Conservation (phyloP, 2,888 invertebrate species). For the Trichacis sp. region DNA sequence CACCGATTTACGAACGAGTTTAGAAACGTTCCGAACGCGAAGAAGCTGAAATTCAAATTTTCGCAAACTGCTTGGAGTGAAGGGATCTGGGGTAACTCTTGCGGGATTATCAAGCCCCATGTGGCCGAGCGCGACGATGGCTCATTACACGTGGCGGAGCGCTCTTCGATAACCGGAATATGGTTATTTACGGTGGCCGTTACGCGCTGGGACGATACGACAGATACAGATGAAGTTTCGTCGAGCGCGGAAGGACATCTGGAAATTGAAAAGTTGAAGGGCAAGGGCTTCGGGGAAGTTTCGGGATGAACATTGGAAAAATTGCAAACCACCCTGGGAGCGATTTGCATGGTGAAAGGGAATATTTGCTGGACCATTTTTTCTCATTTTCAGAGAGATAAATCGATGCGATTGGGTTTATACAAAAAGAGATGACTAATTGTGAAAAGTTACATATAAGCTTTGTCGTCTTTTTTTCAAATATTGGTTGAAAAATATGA, state of each 20-base stretch:
- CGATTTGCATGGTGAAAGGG: no score
- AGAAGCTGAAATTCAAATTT: conserved; percentile 56
- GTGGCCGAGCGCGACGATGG: conserved; percentile 64
- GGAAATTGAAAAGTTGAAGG: no score
- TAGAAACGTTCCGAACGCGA: conserved; percentile 22
- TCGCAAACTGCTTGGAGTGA: conserved; percentile 57
- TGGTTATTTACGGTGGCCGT: conserved; percentile 63
- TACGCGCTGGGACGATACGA: conserved; percentile 38
- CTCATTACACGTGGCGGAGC: conserved; percentile 63
- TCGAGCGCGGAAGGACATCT: not conserved
- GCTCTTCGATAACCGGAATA: conserved; percentile 65
- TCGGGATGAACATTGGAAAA: not conserved
- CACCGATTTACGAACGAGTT: conserved; percentile 11
- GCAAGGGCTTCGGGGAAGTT: no score
- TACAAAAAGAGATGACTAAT: no score
- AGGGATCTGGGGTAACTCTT: conserved; percentile 55
- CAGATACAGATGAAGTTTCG: conserved; percentile 28
- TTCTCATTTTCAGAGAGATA: no score
- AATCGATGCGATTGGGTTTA: no score
- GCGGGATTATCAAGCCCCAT: conserved; percentile 66
- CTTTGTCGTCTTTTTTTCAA: no score
- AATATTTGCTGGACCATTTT: no score
- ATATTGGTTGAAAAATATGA: no score
- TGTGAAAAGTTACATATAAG: no score
- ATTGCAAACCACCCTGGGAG: no score